Evolutionary conservation across 2,888 invertebrate species (phyloP).

Genomic region (Calameuta filiformis): DNA sequence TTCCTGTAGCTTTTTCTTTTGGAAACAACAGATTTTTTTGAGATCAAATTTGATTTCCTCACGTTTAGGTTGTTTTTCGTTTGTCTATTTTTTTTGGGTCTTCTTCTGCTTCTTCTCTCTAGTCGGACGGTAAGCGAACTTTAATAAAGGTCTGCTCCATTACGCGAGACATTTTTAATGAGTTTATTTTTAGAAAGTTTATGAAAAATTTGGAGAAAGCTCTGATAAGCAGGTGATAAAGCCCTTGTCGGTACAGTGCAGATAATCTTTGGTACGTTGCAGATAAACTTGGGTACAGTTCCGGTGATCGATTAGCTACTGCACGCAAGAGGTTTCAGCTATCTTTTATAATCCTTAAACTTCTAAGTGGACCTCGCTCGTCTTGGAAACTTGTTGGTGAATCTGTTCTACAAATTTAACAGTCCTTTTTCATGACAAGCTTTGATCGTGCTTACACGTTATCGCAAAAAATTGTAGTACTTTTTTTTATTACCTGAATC

Average conservation of each 20-base stretch:
- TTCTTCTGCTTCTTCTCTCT: background rate
- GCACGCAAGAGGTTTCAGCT: background rate
- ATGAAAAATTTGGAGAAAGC: background rate
- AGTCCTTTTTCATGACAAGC: background rate
- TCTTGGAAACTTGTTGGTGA: too few species aligned
- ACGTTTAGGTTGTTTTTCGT: background rate
- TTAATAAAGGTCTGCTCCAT: background rate
- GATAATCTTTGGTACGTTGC: background rate
- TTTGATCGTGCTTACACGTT: background rate
- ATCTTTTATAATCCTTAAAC: background rate
- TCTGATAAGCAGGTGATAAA: background rate
- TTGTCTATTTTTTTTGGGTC: background rate
- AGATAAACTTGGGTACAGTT: background rate
- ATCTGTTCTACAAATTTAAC: background rate
- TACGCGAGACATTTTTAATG: background rate
- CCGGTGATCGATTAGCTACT: background rate
- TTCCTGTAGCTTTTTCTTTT: too few species aligned
- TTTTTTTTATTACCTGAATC: background rate
- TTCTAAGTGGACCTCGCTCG: background rate
- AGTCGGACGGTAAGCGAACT: background rate
- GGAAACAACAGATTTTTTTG: too few species aligned
- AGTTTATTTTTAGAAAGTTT: background rate
- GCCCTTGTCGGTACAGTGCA: background rate
- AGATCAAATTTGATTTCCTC: background rate
- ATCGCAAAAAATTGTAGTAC: background rate